Base-by-base conservation (phyloP, 1,140 invertebrate species). In the Lasioglossum albipes region DNA sequence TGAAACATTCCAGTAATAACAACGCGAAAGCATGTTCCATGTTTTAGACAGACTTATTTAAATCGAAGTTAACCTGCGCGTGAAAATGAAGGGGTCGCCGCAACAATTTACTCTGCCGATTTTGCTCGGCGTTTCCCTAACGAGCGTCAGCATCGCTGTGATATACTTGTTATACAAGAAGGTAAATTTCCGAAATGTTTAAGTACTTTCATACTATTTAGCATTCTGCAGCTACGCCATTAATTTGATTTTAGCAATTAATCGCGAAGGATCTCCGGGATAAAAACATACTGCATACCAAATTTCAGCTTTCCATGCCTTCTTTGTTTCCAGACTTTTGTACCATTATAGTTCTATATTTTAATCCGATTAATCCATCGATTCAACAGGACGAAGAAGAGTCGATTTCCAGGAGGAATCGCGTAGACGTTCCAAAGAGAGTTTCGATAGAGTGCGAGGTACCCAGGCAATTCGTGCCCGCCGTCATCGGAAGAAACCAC, bases 401-500 rank as follows among this genome's bases (percentile, higher is more conserved):
- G 12, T 31, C 9, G 42, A 27, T 16, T 18, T 66, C 70, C 7
- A 6, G 31, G n/a, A 74, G 64, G 27, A 82, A 75, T 10, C 9
- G 61, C 20, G 7, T 75, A 20, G 18, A 57, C 5, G 31, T 31
- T 41, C 7, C 45, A 52, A 68, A 49, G 22, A 36, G 20, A n/a
- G 65, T 52, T 45, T 42, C 57, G 4, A 9, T 62, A 70, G 92
- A 94, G 87, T 82, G 94, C 7, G 91, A 91, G 86, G 89, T 95
- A 52, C 94, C 94, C 6, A 91, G 91, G 71, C 86, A 93, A 36
- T 87, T 88, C 79, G 92, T 95, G 66, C 92, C 93, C 7, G 81
- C 86, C 54, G 80, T 95, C 54, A 95, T 95, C 91, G 97, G 96
- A 75, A 94, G 95, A 82, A n/a, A n/a, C n/a, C n/a, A n/a, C n/a